Base-by-base conservation (phyloP, 2,113 vertebrate genomes). In the Sinocyclocheilus rhinocerous region DNA sequence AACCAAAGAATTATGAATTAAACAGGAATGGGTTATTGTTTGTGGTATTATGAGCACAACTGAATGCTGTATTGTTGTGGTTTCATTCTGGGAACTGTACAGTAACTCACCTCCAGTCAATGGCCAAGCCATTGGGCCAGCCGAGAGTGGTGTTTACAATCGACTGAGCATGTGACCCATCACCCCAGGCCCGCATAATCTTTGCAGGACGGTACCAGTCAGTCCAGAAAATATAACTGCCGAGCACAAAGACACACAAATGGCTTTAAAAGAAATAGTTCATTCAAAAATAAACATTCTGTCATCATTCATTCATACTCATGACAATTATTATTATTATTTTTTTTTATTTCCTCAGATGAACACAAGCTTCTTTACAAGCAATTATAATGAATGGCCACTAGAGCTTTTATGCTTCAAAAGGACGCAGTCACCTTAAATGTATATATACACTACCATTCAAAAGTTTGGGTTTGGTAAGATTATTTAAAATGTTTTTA, bases 181-280 rank as follows among this genome's bases (percentile, higher is more conserved):
- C 98, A 6, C 96, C 94, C 98, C 98, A 99, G 4, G 97, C 96
- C 91, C 97, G 96, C 97, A 99, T 95, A 87, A 99, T 96, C 94
- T 99, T 99, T 2, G 98, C 97, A 22, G 98, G 98, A 70, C 97
- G 95, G 88, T 97, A 97, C 98, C 98, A 99, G 89, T 99, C 97
- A 55, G 97, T 98, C 95, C 97, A 97, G 92, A 99, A 99, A 91
- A 99, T 96, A 90, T 97, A 98, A 42, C 98, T 99, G 93, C 26
- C 82, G 89, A 89, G 29, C 57, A 83, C 55, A 88, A 26, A 86
- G 3, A 81, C 45, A 81, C 29, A 76, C 33, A 81, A 26, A 33
- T 33, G 29, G 29, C 29, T 39, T 39, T 39, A 39, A 39, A 39
- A 7, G 5, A 39, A 39, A 39, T 39, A 39, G 39, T 39, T 39